Base-by-base conservation (phyloP, 1,140 invertebrate genomes). In the Orussus abietinus region DNA sequence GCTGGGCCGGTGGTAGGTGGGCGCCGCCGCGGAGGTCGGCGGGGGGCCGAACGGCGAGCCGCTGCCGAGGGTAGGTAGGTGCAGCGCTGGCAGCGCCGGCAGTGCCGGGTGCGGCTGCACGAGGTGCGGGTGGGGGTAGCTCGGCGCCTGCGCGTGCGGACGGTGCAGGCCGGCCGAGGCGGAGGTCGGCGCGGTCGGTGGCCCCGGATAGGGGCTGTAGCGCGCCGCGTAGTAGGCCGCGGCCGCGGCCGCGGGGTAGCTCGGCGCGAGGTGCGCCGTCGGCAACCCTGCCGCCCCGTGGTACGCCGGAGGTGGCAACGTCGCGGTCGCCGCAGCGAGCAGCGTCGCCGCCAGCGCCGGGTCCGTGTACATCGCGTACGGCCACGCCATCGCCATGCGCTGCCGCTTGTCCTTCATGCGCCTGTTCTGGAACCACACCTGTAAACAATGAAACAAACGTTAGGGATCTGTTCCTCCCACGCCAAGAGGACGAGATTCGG, bases 371-470 rank as follows among this genome's bases (percentile, higher is more conserved):
- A 96, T 89, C 0, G 89, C 86, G 65, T 96, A 94, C 0, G 95
- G 93, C 94, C 94, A 97, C 0, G 90, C 83, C 34, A 97, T 80
- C 0, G 93, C 89, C 69, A 96, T 85, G 5, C 92, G 72, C 64
- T 98, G 94, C 0, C 95, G 78, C 57, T 98, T 98, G 73, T 98
- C 93, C 64, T 98, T 98, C 96, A 98, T 98, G n/a, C 96, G 78
- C 9, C 96, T 80, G 59, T 98, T 98, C 80, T 98, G 96, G 64
- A 98, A 98, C 96, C 96, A 98, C 3, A 98, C 93, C 91, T 94
- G 75, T 1, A 57, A 56, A 19, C 10, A 39, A 37, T 34, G 15
- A 35, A 38, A 32, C 25, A 46, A 43, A 34, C n/a, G n/a, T n/a
- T n/a, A n/a, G n/a, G n/a, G n/a, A n/a, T n/a, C n/a, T n/a, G n/a